These are phyloP conservation scores for Sphecodes monilicornis DNA, from an alignment of 2,888 invertebrate genomes.

Conservation along the genomic window DNA sequence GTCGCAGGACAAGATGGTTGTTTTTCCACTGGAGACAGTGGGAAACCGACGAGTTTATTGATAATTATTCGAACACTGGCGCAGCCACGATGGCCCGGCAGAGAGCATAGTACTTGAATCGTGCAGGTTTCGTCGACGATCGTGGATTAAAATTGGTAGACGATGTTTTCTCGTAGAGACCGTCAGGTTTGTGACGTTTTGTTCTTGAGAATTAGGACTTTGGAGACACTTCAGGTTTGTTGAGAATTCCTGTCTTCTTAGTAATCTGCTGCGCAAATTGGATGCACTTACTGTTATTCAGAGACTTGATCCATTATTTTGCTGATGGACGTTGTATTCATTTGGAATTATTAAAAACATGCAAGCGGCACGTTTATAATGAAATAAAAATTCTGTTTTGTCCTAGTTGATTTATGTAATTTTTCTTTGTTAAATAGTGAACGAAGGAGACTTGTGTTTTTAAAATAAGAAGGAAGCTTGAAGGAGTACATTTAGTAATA, in stretches of 20 bases:
- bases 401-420: background rate
- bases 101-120: slow-evolving; percentile 59
- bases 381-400: background rate
- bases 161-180: background rate
- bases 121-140: slow-evolving; percentile 36
- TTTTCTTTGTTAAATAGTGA: background rate
- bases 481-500: background rate
- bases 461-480: background rate
- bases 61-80: slow-evolving; percentile 44
- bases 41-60: slow-evolving; percentile 33
- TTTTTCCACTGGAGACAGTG: slow-evolving; percentile 40
- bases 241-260: background rate
- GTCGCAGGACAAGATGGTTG: slow-evolving; percentile 61
- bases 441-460: background rate
- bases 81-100: slow-evolving; percentile 35
- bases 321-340: background rate
- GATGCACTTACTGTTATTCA: too few relatives aligned
- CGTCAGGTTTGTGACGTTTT: background rate
- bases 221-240: background rate
- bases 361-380: background rate
- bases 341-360: background rate
- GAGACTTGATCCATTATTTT: background rate
- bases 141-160: background rate
- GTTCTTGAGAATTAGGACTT: background rate
- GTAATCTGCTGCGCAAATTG: background rate